A percentile compares a stretch with the other conserved stretches of the same genome.
Conservation (phyloP, 1,140 invertebrate genomes). For the Parapsyche elsis region DNA sequence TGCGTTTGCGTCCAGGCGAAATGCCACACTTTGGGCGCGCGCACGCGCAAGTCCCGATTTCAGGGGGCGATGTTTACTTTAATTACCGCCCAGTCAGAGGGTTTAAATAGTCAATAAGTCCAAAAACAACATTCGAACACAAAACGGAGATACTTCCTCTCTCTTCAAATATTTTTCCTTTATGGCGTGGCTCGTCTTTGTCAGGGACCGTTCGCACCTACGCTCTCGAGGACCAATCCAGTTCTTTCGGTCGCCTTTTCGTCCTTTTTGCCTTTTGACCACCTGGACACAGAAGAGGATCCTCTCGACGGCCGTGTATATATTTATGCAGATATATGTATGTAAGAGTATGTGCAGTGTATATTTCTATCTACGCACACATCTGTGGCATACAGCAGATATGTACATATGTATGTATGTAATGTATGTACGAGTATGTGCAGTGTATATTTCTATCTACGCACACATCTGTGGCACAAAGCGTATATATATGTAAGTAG, state of each 20-base stretch:
- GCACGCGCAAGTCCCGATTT: too few relatives aligned
- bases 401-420: background rate
- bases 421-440: too few relatives aligned
- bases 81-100: constrained; percentile 7
- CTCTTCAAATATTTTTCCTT: constrained; percentile 27
- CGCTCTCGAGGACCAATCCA: background rate
- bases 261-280: background rate
- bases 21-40: background rate
- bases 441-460: background rate
- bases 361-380: background rate
- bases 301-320: background rate
- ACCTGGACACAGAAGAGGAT: constrained; percentile 1
- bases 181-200: background rate
- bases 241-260: background rate
- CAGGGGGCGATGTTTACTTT: constrained; percentile 7
- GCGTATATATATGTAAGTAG: background rate
- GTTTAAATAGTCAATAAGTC: constrained; percentile 26
- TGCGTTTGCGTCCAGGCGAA: background rate
- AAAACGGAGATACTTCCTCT: background rate
- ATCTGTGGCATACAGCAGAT: too few relatives aligned
- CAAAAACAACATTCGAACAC: constrained; percentile 16
- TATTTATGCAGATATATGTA: background rate
- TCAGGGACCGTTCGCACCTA: background rate
- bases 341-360: background rate
- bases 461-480: background rate